Conservation (phyloP, 2,113 vertebrate genomes). For the Nipponia nippon region DNA sequence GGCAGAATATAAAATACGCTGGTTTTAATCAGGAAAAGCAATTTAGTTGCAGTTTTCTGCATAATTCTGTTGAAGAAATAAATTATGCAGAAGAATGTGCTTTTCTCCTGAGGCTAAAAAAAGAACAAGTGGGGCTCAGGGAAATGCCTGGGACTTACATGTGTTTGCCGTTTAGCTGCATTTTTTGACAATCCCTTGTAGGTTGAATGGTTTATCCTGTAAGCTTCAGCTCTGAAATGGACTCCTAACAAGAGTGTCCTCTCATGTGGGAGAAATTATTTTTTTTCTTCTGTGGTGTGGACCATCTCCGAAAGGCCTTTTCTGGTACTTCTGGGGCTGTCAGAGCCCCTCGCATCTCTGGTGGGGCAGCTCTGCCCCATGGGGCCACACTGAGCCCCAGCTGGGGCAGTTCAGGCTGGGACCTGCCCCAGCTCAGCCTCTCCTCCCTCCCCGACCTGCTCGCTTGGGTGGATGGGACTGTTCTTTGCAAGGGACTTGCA, state of each 20-base stretch:
- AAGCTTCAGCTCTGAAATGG: neutral
- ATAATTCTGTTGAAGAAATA: constrained; percentile 49
- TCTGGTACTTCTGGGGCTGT: neutral
- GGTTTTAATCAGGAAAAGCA: constrained; percentile 54
- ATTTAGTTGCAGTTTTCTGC: constrained; percentile 58
- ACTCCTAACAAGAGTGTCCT: neutral
- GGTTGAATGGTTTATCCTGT: constrained; percentile 1
- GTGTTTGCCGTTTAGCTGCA: constrained; percentile 34
- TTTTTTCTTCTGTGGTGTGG: neutral
- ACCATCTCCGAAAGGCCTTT: neutral
- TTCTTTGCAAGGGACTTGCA: neutral
- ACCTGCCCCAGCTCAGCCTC: fast-evolving
- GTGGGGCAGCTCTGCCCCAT: neutral
- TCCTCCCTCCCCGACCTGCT: neutral
- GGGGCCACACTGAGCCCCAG: neutral
- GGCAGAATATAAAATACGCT: neutral
- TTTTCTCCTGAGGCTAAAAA: constrained; percentile 57
- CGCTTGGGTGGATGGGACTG: neutral
- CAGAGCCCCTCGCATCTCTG: neutral
- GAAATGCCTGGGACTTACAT: constrained; percentile 43
- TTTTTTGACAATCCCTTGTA: constrained; percentile 7
- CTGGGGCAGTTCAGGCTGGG: neutral
- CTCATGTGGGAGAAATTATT: neutral
- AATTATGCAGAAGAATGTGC: constrained; percentile 56
- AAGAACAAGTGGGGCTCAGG: constrained; percentile 37